Base-by-base conservation (phyloP, 1,140 invertebrate species). In the Stegodyphus mimosarum region DNA sequence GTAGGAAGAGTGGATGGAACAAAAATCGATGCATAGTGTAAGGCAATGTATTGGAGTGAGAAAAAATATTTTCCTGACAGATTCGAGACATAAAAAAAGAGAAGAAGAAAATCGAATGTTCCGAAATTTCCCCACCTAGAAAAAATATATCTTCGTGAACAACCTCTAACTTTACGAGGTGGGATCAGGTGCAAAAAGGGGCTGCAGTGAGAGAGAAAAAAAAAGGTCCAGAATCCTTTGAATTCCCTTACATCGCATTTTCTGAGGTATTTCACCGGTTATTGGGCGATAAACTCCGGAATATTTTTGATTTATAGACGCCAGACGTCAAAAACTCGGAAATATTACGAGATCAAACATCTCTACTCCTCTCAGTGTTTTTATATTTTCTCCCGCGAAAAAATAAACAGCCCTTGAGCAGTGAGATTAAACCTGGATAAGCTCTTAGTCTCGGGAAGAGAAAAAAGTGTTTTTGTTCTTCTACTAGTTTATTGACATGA, bases 241-340 rank as follows among this genome's bases (percentile, higher is more conserved):
- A 33, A 33, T 33, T 33, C 33, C 33, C 33, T 33, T 33, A 33
- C 33, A 33, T 33, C 3, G 33, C 33, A 33, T 33, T 33, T 33
- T 33, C 33, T 33, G 33, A 33, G 33, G 33, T 33, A 33, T 33
- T 33, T 33, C 33, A 1, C 33, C 33, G 33, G 33, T 33, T 33
- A 33, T 33, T 33, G 33, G 33, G 33, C 33, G 33, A 33, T 79
- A 79, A 79, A 79, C 77, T 79, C 15, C 66, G 64, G 55, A 79
- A 70, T 79, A 79, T 79, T 51, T 79, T 79, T 79, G 77, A 79
- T 79, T 79, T 79, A 79, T 79, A 70, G 77, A 70, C 64, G 77
- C 67, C 66, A 51, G 48, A 69, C 67, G 77, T 79, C 77, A 70
- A 79, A 79, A 49, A 18, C 51, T 51, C 64, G 67, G 53, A 79